These are phyloP conservation scores for Meloidogyne floridensis DNA, from an alignment of 1,140 invertebrate species.

Conservation along the genomic window DNA sequence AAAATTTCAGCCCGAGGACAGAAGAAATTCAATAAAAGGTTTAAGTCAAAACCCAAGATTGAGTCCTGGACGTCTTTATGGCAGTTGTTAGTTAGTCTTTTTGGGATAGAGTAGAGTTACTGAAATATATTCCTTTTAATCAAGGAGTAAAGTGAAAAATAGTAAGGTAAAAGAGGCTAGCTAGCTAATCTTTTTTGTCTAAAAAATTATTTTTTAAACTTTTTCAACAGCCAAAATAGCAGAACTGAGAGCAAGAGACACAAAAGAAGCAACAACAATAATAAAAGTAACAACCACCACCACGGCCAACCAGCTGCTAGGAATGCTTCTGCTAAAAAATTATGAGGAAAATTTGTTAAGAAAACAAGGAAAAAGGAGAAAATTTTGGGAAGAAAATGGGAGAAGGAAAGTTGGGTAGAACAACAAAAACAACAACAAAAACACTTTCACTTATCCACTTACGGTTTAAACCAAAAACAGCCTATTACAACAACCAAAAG, in stretches of 20 bases:
- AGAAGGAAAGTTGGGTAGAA: too few relatives aligned
- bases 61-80: too few relatives aligned
- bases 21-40: too few relatives aligned
- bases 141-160: too few relatives aligned
- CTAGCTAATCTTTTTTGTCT: too few relatives aligned
- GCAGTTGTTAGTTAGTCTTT: too few relatives aligned
- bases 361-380: constrained; percentile 49
- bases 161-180: too few relatives aligned
- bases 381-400: too few relatives aligned
- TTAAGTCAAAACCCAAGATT: too few relatives aligned
- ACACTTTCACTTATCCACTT: neutral
- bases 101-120: too few relatives aligned
- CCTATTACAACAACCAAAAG: neutral
- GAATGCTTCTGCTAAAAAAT: constrained; percentile 52
- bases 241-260: constrained; percentile 60
- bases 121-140: too few relatives aligned
- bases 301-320: constrained; percentile 63
- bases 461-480: constrained; percentile 9
- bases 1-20: too few relatives aligned
- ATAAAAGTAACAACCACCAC: constrained; percentile 64
- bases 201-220: constrained; percentile 42
- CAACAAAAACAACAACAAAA: neutral
- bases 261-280: constrained; percentile 59
- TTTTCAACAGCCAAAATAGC: constrained; percentile 57
- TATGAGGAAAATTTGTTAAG: neutral